Base-by-base conservation (phyloP, 2,888 invertebrate species). In the Pterostichus niger region DNA sequence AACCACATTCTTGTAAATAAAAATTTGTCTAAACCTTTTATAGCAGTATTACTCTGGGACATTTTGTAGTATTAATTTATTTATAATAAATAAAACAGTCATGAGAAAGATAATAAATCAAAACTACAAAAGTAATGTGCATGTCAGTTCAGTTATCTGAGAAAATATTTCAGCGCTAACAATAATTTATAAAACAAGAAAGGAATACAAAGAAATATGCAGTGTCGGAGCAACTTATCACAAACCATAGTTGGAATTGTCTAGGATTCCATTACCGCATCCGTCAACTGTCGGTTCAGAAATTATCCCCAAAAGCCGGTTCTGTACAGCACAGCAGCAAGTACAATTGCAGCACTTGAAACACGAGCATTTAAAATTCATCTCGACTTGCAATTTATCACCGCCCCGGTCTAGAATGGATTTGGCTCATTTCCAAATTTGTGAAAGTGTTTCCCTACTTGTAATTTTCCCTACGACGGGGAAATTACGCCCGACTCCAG, bases 351-450 rank as follows among this genome's bases (percentile, higher is more conserved):
- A 59, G 59, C 59, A 17, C 59, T 59, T 59, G 59, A 59, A 59
- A 59, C 59, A 59, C 59, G 59, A 64, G 35, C 64, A 64, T 64
- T 64, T 64, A 64, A 64, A 64, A 64, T 64, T 64, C 64, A 64
- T 64, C 64, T 35, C 64, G 59, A 64, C 64, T 64, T 31, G 64
- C 11, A 64, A 64, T 64, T 64, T 64, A 64, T 64, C 64, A 64
- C 64, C 35, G 64, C 35, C 59, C 17, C 59, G 59, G 59, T 59
- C 59, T 24, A 35, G 64, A 64, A 64, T 64, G 35, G 64, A 64
- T 64, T 64, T 64, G 64, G 64, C 64, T 64, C 64, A 64, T 64
- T 64, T 64, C 64, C 64, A 64, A 64, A 64, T 64, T 64, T 64
- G 64, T 64, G 64, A 64, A 64, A 64, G 64, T 64, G 64, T 64